Evolutionary conservation across 2,797 vertebrate genomes (phyloP).

Genomic region (Aphelocoma californica): DNA sequence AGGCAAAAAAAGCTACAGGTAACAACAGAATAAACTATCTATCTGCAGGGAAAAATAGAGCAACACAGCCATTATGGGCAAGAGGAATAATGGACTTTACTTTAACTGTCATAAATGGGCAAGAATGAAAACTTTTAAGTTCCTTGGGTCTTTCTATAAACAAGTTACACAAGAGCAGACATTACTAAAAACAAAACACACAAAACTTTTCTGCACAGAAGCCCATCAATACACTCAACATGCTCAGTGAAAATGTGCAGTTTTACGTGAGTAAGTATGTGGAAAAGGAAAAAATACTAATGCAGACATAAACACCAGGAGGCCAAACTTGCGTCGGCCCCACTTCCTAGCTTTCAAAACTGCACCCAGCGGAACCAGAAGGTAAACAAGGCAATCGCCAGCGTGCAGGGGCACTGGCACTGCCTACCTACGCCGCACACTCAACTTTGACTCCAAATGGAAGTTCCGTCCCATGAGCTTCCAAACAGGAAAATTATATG

Average conservation of each 20-base stretch:
- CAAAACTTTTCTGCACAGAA: neutral
- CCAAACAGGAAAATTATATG: constrained; percentile 92
- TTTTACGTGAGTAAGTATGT: neutral
- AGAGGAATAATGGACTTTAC: neutral
- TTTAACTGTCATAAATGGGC: neutral
- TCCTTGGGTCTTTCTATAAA: neutral
- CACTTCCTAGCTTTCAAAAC: neutral
- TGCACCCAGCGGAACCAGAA: neutral
- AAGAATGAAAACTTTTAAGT: neutral
- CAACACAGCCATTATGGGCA: neutral
- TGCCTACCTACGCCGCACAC: constrained; percentile 21
- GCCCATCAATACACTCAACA: neutral
- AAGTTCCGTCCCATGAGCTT: constrained; percentile 81
- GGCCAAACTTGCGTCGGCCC: neutral
- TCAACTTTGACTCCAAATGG: constrained; percentile 75
- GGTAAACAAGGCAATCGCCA: neutral
- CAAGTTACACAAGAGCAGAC: neutral
- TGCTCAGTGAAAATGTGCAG: neutral
- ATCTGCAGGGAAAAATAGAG: neutral
- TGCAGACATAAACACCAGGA: neutral
- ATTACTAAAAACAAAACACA: neutral
- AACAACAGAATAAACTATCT: neutral
- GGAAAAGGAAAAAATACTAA: neutral
- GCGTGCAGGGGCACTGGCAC: neutral
- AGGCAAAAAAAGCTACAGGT: neutral